A percentile compares a stretch with the other conserved stretches of the same genome.
These are phyloP conservation scores for Podarcis lilfordi DNA, from an alignment of 2,797 vertebrate genomes.

Conservation along the genomic window DNA sequence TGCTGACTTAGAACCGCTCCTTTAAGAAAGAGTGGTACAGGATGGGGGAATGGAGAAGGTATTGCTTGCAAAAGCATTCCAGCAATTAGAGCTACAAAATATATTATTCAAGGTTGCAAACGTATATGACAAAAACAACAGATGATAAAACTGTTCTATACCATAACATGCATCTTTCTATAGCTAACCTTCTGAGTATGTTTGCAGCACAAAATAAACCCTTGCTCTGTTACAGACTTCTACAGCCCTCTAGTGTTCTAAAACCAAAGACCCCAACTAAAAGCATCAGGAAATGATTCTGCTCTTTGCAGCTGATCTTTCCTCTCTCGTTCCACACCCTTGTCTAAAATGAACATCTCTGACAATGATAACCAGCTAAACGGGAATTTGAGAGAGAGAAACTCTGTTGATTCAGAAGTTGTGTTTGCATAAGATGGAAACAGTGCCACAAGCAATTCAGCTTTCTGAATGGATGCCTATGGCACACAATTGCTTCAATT, in stretches of 20 bases:
- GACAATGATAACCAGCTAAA: background rate
- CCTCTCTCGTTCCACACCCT: background rate
- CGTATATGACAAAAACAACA: background rate
- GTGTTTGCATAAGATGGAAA: background rate
- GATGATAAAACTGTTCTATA: background rate
- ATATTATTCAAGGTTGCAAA: constrained; percentile 8
- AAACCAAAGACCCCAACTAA: constrained; percentile 53
- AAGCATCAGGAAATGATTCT: constrained; percentile 36
- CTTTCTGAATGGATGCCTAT: background rate
- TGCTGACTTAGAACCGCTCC: background rate
- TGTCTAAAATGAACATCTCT: background rate
- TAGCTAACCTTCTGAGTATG: constrained; percentile 11
- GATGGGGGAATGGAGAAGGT: background rate
- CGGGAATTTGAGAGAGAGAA: background rate
- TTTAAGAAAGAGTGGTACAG: background rate
- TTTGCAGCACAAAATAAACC: background rate
- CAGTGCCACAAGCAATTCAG: background rate
- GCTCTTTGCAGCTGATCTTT: background rate
- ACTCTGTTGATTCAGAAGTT: background rate
- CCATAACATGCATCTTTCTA: constrained; percentile 19
- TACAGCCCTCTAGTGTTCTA: constrained; percentile 80
- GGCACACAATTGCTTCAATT: background rate
- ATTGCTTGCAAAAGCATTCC: background rate
- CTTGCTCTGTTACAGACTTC: constrained; percentile 63
- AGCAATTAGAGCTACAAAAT: constrained; percentile 4